Conservation (phyloP, 1,140 invertebrate genomes). For the Dermatophagoides farinae region DNA sequence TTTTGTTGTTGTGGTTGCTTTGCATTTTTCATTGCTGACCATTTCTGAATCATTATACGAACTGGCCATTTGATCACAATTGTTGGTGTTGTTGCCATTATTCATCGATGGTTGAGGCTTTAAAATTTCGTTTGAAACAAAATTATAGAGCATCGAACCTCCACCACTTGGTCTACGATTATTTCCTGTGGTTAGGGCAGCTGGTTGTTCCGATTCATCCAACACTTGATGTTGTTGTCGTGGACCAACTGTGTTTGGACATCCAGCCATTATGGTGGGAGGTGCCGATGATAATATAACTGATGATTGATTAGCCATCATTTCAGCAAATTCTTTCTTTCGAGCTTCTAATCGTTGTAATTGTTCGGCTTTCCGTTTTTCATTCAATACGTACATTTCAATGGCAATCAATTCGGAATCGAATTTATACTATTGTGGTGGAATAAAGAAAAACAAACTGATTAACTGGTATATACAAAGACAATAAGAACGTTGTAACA, state of each 20-base stretch:
- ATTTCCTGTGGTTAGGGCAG: background rate
- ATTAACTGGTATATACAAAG: background rate
- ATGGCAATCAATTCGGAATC: slow-evolving; percentile 4
- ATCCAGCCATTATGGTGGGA: background rate
- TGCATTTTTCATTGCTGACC: background rate
- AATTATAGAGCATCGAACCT: background rate
- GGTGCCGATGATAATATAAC: background rate
- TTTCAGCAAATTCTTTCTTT: background rate
- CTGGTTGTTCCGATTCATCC: too few relatives aligned
- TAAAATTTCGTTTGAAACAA: background rate
- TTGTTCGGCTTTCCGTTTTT: background rate
- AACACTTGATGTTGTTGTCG: background rate
- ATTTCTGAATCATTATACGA: background rate
- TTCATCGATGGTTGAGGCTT: background rate
- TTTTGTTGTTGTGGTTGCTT: background rate
- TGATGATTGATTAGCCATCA: background rate
- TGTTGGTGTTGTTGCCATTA: background rate
- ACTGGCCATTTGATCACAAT: background rate
- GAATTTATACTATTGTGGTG: slow-evolving; percentile 9
- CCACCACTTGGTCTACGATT: background rate
- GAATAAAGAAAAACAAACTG: background rate
- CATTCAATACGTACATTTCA: background rate
- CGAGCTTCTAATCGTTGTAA: background rate
- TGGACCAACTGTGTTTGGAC: background rate
- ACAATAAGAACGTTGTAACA: background rate